Percentiles rank a stretch among this genome's conserved stretches.
These are phyloP conservation scores for Ianthella basta DNA, from an alignment of 37 sponge, comb jelly and placozoan species.

Conservation along the genomic window DNA sequence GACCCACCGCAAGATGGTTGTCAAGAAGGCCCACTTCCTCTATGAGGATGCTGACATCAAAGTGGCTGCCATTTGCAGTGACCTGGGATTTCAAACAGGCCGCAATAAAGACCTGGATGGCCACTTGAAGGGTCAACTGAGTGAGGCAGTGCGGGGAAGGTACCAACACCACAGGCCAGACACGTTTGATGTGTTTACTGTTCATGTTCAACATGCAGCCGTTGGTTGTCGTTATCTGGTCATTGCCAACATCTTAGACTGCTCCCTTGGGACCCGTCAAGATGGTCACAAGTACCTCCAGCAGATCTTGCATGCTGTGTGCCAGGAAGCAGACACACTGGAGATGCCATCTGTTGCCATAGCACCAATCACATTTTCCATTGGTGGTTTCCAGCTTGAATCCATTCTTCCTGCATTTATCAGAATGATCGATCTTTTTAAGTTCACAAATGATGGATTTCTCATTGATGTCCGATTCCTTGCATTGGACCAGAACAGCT, in stretches of 20 bases:
- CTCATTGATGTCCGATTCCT: conserved; percentile 19
- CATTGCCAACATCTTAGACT: conserved; percentile 22
- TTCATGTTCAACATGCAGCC: conserved; percentile 10
- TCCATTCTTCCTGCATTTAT: conserved; percentile 4
- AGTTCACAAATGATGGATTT: conserved; percentile 26
- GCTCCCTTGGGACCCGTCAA: conserved; percentile 11
- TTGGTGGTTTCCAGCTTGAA: conserved; percentile 1
- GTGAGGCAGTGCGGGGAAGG: conserved; percentile 11
- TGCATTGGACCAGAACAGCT: neutral
- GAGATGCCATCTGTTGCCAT: conserved; percentile 30
- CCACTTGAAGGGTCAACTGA: neutral
- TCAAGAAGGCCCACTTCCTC: conserved; percentile 7
- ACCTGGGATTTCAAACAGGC: neutral
- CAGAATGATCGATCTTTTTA: neutral
- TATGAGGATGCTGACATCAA: conserved; percentile 29
- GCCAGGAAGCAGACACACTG: conserved; percentile 34
- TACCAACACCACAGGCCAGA: conserved; percentile 9
- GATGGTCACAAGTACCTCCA: conserved; percentile 8
- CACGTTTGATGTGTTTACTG: conserved; percentile 21
- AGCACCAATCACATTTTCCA: conserved; percentile 21
- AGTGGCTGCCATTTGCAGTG: conserved; percentile 23
- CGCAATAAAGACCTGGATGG: neutral
- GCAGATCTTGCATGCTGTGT: conserved; percentile 31
- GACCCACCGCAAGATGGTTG: conserved; percentile 13
- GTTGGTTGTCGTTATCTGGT: conserved; percentile 25